Evolutionary conservation across 2,888 invertebrate genomes (phyloP).

Genomic region (Rhodophaea formosa): DNA sequence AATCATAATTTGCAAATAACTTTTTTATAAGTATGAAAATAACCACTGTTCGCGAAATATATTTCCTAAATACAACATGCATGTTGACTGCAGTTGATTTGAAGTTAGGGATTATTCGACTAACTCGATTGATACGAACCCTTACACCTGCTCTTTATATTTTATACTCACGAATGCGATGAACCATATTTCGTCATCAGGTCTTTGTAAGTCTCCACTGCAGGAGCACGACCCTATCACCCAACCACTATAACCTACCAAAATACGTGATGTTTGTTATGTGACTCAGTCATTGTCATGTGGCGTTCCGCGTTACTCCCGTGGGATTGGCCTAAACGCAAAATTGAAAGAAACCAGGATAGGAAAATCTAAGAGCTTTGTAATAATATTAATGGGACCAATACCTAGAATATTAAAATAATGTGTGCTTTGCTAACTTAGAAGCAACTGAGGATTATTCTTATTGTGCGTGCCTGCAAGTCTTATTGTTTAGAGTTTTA

Average conservation of each 20-base stretch:
- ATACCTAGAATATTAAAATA: constrained; percentile 48
- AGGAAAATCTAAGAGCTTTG: constrained; percentile 40
- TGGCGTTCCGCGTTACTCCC: not conserved
- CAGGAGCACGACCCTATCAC: too few species aligned
- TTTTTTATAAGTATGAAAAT: too few species aligned
- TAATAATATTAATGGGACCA: constrained; percentile 64
- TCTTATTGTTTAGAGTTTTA: constrained; percentile 55
- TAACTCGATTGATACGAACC: not conserved
- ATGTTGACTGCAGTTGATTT: constrained; percentile 60
- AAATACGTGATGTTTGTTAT: not conserved
- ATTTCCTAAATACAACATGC: constrained; percentile 18
- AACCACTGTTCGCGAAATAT: too few species aligned
- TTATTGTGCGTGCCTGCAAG: constrained; percentile 52
- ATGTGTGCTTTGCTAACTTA: constrained; percentile 51
- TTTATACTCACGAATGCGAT: not conserved
- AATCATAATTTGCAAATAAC: too few species aligned
- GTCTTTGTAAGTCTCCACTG: too few species aligned
- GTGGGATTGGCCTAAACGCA: constrained; percentile 23
- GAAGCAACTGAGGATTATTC: constrained; percentile 29
- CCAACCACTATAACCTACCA: not conserved
- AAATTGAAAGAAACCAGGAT: not conserved
- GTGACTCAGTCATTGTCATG: too few species aligned
- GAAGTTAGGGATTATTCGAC: constrained; percentile 34
- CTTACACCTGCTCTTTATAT: not conserved
- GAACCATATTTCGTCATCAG: too few species aligned